These are phyloP conservation scores for Symphodus melops DNA, from an alignment of 2,113 vertebrate genomes.

Conservation along the genomic window DNA sequence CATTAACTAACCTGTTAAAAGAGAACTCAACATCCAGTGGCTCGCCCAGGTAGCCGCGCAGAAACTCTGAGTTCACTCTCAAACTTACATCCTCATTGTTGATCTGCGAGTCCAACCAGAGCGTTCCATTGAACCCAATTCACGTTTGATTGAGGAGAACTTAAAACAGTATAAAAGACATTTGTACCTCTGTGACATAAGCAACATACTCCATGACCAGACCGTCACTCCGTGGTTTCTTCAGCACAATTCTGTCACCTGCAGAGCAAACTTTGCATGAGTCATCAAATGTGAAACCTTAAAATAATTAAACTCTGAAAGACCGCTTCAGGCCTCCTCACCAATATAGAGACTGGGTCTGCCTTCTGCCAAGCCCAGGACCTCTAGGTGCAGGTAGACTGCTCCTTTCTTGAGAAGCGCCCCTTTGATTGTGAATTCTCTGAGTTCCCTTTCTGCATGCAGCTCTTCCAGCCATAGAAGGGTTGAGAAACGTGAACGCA, in stretches of 20 bases:
- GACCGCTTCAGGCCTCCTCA: conserved; percentile 51
- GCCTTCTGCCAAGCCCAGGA: conserved; percentile 89
- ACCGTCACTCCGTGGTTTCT: conserved; percentile 79
- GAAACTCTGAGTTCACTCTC: conserved; percentile 87
- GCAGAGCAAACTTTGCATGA: conserved; percentile 4
- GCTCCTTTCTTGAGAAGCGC: conserved; percentile 86
- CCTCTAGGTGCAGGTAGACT: conserved; percentile 85
- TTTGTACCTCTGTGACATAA: conserved; percentile 87
- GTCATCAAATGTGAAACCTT: not conserved
- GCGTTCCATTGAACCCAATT: not conserved
- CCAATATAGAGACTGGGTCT: conserved; percentile 87
- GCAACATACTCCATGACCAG: conserved; percentile 84
- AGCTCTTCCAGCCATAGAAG: conserved; percentile 96
- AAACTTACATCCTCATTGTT: conserved; percentile 88
- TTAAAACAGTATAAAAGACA: not conserved
- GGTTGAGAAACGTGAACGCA: conserved; percentile 86
- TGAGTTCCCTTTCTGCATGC: conserved; percentile 85
- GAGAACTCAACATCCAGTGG: conserved; percentile 94
- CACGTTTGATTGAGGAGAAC: not conserved
- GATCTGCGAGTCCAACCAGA: conserved; percentile 79
- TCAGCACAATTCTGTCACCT: conserved; percentile 92
- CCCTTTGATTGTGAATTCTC: conserved; percentile 85
- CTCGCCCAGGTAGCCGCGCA: conserved; percentile 87
- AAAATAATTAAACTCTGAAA: not conserved
- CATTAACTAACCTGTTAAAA: conserved; percentile 85